Base-by-base conservation (phyloP, 2,113 vertebrate genomes). In the Scartelaos histophorus region DNA sequence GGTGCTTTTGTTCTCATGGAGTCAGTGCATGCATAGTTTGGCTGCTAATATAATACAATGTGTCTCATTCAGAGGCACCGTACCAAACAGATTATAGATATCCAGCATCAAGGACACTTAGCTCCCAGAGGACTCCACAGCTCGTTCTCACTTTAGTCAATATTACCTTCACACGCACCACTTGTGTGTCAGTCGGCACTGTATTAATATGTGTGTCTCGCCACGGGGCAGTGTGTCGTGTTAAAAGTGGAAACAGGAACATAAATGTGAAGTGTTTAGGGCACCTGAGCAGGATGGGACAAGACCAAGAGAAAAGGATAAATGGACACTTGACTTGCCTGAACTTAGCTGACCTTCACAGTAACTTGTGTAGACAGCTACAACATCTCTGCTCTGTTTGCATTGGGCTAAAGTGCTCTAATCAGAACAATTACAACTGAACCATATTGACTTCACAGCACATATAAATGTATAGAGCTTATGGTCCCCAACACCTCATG, bases 41-140 rank as follows among this genome's bases (percentile, higher is more conserved):
- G 56, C 79, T 69, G 68, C 75, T 75, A 75, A 82, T 70, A 70
- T 65, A 82, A 84, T 79, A 76, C 84, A 82, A 76, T 66, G 51
- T 60, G n/a, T 81, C 58, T 73, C 73, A 66, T 71, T 83, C 58
- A 77, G 64, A 77, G 64, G 70, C 56, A 77, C 25, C 71, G 74
- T 65, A 74, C 76, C 70, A 84, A 78, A 87, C 74, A 85, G 78
- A 90, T 84, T 82, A 83, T 73, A 84, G 78, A 82, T 79, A 88
- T 90, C 80, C 88, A 84, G 79, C 89, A 90, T 91, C 90, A 93
- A 93, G 92, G 92, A 91, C 90, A 91, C 79, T 45, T 61, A 70
- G 76, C 78, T 88, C 91, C 86, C 80, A 22, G 29, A 75, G 87
- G 87, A 87, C 73, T 77, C 80, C 70, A 57, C 79, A 75, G 75